Evolutionary conservation across 2,113 vertebrate species (phyloP).

Genomic region (Catagonus wagneri): DNA sequence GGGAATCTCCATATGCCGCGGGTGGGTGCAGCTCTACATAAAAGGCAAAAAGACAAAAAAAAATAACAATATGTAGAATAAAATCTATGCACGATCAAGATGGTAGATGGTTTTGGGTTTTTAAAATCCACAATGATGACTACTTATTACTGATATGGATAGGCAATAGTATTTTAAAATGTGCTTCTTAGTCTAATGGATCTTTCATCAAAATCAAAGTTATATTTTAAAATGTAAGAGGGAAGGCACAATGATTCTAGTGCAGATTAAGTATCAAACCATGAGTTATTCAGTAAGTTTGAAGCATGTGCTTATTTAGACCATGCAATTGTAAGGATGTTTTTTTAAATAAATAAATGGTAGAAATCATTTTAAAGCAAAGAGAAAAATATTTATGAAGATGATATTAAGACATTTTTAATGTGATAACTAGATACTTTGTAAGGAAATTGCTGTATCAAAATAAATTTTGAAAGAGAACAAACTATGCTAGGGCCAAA

Average conservation of each 20-base stretch:
- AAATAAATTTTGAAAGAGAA: not conserved
- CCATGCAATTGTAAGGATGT: not conserved
- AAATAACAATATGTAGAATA: not conserved
- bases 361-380: not conserved
- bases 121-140: not conserved
- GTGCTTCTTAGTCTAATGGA: not conserved
- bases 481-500: not conserved
- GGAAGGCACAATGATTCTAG: not conserved
- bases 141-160: not conserved
- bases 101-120: not conserved
- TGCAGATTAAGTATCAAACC: not conserved
- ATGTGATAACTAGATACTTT: not conserved
- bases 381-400: not conserved
- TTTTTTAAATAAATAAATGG: not conserved
- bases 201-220: not conserved
- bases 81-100: not conserved
- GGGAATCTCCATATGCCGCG: too few species aligned
- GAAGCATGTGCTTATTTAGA: not conserved
- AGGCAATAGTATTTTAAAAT: not conserved
- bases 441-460: not conserved
- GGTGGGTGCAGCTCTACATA: too few species aligned
- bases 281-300: not conserved
- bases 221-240: not conserved
- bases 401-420: not conserved
- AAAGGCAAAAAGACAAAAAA: too few species aligned